A percentile compares a stretch with the other conserved stretches of the same genome.
phyloP scores from a whole-genome alignment of 2,797 vertebrate genomes.

The Okamejei kenojei region DNA sequence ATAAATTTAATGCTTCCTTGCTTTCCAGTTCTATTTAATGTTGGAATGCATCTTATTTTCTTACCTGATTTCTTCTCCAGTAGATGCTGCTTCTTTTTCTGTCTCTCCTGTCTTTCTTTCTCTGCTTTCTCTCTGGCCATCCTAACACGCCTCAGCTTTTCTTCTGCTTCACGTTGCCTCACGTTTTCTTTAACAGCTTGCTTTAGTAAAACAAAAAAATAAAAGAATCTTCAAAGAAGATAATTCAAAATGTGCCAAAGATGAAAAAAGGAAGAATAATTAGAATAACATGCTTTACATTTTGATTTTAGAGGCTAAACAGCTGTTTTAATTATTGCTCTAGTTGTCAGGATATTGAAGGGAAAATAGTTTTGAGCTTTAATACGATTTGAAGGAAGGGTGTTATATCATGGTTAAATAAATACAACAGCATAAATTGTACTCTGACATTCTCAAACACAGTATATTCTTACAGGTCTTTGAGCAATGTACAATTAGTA shows the following conservation, averaged over 20 bases:
- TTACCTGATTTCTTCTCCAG: constrained; percentile 86
- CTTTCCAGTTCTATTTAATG: neutral
- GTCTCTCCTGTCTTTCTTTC: constrained; percentile 79
- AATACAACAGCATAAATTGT: constrained; percentile 41
- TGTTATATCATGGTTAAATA: constrained; percentile 43
- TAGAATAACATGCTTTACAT: neutral
- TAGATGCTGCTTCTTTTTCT: constrained; percentile 78
- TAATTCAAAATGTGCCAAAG: neutral
- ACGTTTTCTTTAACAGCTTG: constrained; percentile 87
- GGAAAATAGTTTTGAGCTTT: constrained; percentile 44
- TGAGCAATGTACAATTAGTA: constrained; percentile 43
- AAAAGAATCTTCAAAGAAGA: constrained; percentile 45
- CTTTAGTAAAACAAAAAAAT: constrained; percentile 55
- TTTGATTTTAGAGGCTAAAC: neutral
- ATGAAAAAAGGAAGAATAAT: neutral
- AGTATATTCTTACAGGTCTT: constrained; percentile 9
- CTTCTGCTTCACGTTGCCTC: constrained; percentile 74
- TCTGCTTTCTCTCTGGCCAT: constrained; percentile 86
- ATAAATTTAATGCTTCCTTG: neutral
- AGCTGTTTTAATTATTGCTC: neutral
- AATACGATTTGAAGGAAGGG: constrained; percentile 44
- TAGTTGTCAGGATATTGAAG: neutral
- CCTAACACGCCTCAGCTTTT: constrained; percentile 79
- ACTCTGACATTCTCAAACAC: neutral
- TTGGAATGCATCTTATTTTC: constrained; percentile 39